Conservation (phyloP, 2,113 vertebrate species). For the Leucopsar rothschildi region DNA sequence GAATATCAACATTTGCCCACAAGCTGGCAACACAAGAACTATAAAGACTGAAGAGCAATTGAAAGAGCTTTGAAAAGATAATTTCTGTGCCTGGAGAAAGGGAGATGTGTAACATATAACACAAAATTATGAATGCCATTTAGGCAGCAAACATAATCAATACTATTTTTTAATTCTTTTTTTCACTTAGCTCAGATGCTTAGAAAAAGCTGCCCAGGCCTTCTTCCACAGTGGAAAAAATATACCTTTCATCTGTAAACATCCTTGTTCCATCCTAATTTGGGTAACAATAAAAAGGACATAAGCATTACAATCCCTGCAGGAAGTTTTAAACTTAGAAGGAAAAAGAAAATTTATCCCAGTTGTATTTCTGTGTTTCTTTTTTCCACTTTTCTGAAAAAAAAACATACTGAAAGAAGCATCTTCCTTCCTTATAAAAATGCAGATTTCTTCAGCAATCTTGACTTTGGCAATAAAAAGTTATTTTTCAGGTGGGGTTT, state of each 20-base stretch:
- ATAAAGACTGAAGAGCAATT: background rate
- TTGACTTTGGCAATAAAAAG: background rate
- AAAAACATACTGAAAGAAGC: background rate
- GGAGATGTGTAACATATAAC: background rate
- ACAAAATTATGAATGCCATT: background rate
- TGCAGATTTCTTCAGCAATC: background rate
- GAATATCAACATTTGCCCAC: background rate
- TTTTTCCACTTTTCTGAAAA: background rate
- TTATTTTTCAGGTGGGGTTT: background rate
- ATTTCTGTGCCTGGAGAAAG: background rate
- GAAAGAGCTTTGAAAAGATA: background rate
- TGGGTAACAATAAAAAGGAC: background rate
- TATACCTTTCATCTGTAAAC: background rate
- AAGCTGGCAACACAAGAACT: background rate
- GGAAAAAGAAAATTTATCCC: background rate
- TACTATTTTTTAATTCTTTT: rapidly evolving
- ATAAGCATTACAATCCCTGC: background rate
- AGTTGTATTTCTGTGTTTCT: background rate
- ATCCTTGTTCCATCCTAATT: background rate
- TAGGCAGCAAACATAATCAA: background rate
- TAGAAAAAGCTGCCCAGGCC: background rate
- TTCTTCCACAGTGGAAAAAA: background rate
- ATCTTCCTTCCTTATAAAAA: background rate
- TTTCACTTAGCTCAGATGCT: background rate
- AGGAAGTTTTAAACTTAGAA: background rate